Base-by-base conservation (phyloP, 1,140 invertebrate species). In the Anastrepha obliqua region DNA sequence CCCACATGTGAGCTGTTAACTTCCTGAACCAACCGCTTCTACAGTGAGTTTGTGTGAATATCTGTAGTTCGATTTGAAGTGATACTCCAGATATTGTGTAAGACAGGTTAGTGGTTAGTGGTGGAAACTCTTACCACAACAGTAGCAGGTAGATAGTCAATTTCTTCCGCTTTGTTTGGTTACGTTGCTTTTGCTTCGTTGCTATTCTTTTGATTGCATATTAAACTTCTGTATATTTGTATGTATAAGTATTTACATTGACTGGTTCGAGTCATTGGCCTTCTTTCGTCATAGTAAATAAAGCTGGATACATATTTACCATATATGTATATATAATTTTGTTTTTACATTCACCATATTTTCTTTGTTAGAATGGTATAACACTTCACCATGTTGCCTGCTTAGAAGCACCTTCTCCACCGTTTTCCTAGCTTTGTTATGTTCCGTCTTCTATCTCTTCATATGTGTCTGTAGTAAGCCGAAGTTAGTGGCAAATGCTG, bases 241-340 rank as follows among this genome's bases (percentile, higher is more conserved):
- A 29, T 29, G 29, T 29, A 29, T 29, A 29, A 29, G 29, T 29
- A 29, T 29, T 20, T 20, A 20, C 20, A 81, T 81, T 81, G 47
- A 81, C 47, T 58, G 74, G 47, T 58, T 81, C 44, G 47, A 20
- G 74, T 81, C 74, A 81, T 81, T 81, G 74, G 74, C 74, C 74
- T 81, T 81, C 47, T 55, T 81, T n/a, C 47, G 51, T 51, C n/a
- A 78, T 47, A 78, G 13, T n/a, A 55, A 55, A 55, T 55, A 55
- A 55, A 55, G 51, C 11, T 39, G 13, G 39, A 62, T 62, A 44
- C 15, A 65, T 67, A 67, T 13, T 6, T 20, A 64, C 9, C 9
- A 42, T 29, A 2, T 67, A 67, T 42, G 20, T 70, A 15, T 74
- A 74, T 44, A 15, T 74, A 47, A 8, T 47, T 47, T 13, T 29